Percentiles rank a stretch among this genome's conserved stretches.
Evolutionary conservation across 2,888 invertebrate genomes (phyloP).

Genomic region (Drosophila pseudotalamancana): DNA sequence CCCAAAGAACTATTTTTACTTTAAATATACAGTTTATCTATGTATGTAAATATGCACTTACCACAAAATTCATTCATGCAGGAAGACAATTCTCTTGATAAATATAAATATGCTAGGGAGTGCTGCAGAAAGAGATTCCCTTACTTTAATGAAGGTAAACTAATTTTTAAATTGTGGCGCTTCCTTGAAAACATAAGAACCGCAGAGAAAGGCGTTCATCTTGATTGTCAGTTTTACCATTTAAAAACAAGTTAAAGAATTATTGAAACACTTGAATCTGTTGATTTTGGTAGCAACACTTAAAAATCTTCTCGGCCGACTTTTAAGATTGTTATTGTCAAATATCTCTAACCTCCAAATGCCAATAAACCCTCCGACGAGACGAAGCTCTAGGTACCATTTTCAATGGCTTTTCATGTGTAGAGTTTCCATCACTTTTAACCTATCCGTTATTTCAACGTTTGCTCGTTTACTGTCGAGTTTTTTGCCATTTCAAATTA

Average conservation of each 20-base stretch:
- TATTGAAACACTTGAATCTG: conserved; percentile 2
- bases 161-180: no score
- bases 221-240: no score
- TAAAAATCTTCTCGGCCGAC: conserved; percentile 15
- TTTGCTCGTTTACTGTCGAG: conserved; percentile 45
- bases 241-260: no score
- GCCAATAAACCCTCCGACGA: conserved; percentile 36
- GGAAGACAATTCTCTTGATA: no score
- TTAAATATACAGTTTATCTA: no score
- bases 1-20: neutral
- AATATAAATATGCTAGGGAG: no score
- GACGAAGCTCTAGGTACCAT: conserved; percentile 8
- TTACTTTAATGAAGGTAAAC: no score
- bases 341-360: conserved; percentile 40
- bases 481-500: conserved; percentile 76
- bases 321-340: conserved; percentile 42
- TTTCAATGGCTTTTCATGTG: conserved; percentile 13
- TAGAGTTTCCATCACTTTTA: conserved; percentile 49
- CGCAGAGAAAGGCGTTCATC: no score
- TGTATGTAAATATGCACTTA: no score
- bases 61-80: no score
- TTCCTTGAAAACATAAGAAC: no score
- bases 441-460: conserved; percentile 30
- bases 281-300: neutral
- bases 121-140: no score